phyloP scores from a whole-genome alignment of 2,888 invertebrate genomes.

The Pelosia muscerda region DNA sequence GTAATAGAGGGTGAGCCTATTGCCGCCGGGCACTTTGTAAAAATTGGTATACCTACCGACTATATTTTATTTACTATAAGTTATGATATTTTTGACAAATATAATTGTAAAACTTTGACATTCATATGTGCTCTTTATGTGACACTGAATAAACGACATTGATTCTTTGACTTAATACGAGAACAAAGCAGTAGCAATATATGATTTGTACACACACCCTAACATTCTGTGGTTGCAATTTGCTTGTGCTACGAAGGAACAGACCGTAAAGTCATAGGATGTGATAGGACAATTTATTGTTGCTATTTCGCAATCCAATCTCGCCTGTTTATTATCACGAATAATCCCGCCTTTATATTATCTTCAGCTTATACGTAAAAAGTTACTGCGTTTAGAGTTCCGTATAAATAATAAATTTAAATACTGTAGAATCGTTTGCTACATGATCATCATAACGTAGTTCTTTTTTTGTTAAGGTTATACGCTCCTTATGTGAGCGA shows the following conservation, averaged over 20 bases:
- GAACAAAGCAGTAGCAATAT: not conserved
- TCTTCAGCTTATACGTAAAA: conserved; percentile 25
- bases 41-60: too few relatives aligned
- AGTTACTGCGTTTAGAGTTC: not conserved
- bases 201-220: conserved; percentile 7
- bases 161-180: not conserved
- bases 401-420: not conserved
- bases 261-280: conserved; percentile 43
- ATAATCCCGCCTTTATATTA: conserved; percentile 42
- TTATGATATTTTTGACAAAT: too few relatives aligned
- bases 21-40: too few relatives aligned
- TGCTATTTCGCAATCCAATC: conserved; percentile 39
- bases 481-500: too few relatives aligned
- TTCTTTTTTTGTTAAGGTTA: too few relatives aligned
- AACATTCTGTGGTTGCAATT: conserved; percentile 43
- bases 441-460: too few relatives aligned
- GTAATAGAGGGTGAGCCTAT: too few relatives aligned
- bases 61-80: too few relatives aligned
- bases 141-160: too few relatives aligned
- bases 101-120: too few relatives aligned
- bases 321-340: conserved; percentile 39
- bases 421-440: not conserved
- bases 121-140: too few relatives aligned
- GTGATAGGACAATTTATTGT: conserved; percentile 47
- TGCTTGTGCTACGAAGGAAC: conserved; percentile 37